Percentiles rank a stretch among this genome's conserved stretches.
These are phyloP conservation scores for Phoxinus phoxinus DNA, from an alignment of 2,113 vertebrate species.

Conservation along the genomic window DNA sequence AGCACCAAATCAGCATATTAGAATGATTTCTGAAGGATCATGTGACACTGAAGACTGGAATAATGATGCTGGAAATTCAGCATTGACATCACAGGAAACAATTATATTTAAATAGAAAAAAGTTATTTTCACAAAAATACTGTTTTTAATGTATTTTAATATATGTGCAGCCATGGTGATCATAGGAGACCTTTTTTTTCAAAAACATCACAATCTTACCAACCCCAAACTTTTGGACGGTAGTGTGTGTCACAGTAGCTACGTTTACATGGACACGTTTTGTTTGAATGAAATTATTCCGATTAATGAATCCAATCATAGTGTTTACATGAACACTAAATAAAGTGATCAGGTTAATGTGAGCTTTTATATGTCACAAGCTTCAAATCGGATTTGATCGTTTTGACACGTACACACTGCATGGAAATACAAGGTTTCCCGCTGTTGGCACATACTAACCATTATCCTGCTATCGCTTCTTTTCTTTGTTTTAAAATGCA, in stretches of 20 bases:
- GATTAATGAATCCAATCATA: too few species aligned
- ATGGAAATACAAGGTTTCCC: too few species aligned
- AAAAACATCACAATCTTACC: neutral
- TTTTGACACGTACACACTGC: too few species aligned
- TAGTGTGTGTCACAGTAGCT: neutral
- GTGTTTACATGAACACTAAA: too few species aligned
- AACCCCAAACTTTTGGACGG: neutral
- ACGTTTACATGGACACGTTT: too few species aligned
- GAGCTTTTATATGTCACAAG: too few species aligned
- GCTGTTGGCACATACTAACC: too few species aligned
- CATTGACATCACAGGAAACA: neutral
- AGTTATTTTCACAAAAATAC: neutral
- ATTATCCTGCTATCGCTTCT: too few species aligned
- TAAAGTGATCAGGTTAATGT: too few species aligned
- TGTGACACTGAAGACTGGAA: neutral
- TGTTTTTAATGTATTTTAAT: neutral
- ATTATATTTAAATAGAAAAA: neutral
- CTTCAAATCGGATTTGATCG: too few species aligned
- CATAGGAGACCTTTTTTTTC: neutral
- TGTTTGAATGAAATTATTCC: too few species aligned
- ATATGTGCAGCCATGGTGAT: neutral
- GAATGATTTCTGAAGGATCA: neutral
- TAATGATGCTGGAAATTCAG: neutral
- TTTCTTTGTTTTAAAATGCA: too few species aligned
- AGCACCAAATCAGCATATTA: neutral